These are phyloP conservation scores for Drosophila glabriapex DNA, from an alignment of 2,888 invertebrate genomes.

Conservation along the genomic window DNA sequence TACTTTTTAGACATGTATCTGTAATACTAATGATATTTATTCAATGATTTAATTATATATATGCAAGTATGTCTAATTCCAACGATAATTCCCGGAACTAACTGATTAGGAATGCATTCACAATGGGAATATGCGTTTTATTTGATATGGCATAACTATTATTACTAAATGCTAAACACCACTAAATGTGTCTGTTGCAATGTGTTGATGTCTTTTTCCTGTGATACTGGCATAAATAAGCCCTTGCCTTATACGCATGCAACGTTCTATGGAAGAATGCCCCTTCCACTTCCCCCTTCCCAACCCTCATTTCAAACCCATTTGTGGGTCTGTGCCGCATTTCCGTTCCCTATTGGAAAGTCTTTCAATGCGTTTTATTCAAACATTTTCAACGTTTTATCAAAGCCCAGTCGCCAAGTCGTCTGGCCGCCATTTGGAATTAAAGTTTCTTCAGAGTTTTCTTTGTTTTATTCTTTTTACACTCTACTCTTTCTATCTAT, in stretches of 20 bases:
- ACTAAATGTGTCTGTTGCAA: conserved; percentile 31
- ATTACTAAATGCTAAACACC: conserved; percentile 26
- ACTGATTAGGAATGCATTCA: not conserved
- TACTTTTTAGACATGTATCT: not conserved
- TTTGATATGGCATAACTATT: not conserved
- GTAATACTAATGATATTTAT: not conserved
- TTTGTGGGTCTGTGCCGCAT: conserved; percentile 68
- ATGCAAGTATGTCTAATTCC: not conserved
- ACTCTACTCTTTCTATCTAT: not conserved
- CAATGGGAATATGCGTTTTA: not conserved
- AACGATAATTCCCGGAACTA: not conserved
- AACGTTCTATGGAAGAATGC: conserved; percentile 8
- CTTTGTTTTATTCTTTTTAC: conserved; percentile 35
- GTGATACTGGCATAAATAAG: conserved; percentile 7
- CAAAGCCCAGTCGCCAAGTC: conserved; percentile 60
- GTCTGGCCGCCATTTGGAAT: conserved; percentile 60
- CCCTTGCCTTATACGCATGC: conserved; percentile 8
- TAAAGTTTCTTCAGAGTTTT: conserved; percentile 53
- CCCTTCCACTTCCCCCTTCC: accelerated
- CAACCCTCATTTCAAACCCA: conserved; percentile 7
- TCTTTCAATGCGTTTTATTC: conserved; percentile 52
- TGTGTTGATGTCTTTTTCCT: not conserved
- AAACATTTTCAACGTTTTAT: conserved; percentile 59
- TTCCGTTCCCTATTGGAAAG: conserved; percentile 72
- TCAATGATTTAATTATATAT: not conserved